Evolutionary conservation across 2,888 invertebrate species (phyloP), one percentile per base, ranked within the genome.

Genomic region (Gordius sp.): DNA sequence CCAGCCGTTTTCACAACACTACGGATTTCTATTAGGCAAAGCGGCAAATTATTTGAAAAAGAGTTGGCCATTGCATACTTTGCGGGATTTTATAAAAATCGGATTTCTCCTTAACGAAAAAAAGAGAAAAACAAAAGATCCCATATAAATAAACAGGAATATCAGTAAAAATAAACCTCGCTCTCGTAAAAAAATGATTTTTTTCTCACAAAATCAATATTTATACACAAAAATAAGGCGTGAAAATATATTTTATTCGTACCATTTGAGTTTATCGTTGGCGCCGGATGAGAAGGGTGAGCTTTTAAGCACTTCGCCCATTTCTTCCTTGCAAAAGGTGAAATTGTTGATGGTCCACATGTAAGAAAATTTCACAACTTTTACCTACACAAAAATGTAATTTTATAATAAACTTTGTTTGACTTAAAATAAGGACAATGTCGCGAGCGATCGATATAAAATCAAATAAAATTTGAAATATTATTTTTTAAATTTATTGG

Each of bases 311-410:
- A 93, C 93, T 76, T 99, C 97, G 66, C 97, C 97, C 93, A 99
- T 97, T 75, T 97, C 97, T 75, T 99, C 97, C 65, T 93, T 82
- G 76, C 97, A 97, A 75, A 97, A 99, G 76, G 91, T 91, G 76
- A 97, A 97, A 78, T 99, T 97, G 76, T 93, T 93, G 76, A 97
- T 97, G 71, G 97, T 97, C 97, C 97, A 97, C 86, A 97, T 93
- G 75, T 97, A 97, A 75, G 89, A 91, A 78, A 99, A 97, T 76
- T 97, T 97, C 66, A 93, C 87, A 73, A 97, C 93, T 79, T 93
- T 93, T 71, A 93, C 91, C 47, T 87, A 89, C 79, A n/a, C 25
- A 64, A 64, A 41, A 58, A 57, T 55, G 53, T 59, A 53, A 25
- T 18, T 16, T 55, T 41, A 59, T 47, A 58, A 18, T n/a, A n/a